Conservation (phyloP, 2,113 vertebrate genomes). For the Nyctibius bracteatus region DNA sequence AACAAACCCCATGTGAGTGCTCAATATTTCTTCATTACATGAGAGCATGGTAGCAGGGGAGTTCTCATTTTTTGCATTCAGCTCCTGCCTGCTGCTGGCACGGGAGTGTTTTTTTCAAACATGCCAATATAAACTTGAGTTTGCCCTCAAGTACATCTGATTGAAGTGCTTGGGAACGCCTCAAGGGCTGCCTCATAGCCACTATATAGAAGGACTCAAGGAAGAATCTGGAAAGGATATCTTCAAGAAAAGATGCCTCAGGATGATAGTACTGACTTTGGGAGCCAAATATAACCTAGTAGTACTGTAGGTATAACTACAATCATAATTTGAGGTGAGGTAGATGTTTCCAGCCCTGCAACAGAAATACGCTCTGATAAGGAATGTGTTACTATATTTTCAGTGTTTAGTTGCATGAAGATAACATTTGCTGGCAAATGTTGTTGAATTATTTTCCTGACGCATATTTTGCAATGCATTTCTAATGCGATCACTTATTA, state of each 20-base stretch:
- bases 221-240: background rate
- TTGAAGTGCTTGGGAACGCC: background rate
- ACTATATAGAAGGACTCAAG: background rate
- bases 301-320: background rate
- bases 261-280: background rate
- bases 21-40: background rate
- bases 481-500: slow-evolving; percentile 6
- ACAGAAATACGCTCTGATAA: background rate
- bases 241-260: background rate
- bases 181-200: background rate
- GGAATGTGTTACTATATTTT: background rate
- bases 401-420: background rate
- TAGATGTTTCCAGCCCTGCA: background rate
- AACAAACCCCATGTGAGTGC: background rate
- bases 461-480: slow-evolving; percentile 35
- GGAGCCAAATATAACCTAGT: background rate
- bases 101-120: background rate
- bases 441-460: slow-evolving; percentile 1
- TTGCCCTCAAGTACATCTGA: background rate
- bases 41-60: background rate
- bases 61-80: background rate
- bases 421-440: background rate
- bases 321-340: background rate
- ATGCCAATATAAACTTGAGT: background rate
- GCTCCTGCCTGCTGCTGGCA: background rate